Base-by-base conservation (phyloP, 64 coral and sea anemone genomes). In the Actinia equina region DNA sequence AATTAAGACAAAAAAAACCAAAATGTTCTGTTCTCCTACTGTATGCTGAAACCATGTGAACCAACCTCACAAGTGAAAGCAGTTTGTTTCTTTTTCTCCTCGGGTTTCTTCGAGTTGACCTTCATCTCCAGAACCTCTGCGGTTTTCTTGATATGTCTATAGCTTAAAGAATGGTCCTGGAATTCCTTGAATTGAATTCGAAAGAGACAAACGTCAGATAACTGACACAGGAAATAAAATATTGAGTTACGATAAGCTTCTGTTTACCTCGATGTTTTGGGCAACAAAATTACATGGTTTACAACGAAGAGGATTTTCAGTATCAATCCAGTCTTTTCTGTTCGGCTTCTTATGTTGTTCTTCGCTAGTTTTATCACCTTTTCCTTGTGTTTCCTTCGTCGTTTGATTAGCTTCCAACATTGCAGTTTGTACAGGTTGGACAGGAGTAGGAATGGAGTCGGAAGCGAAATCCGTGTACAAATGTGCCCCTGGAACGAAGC, bases 231-330 rank as follows among this genome's bases (percentile, higher is more conserved):
- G 30, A 37, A 37, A 37, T 37, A 49, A 49, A 49, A 49, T 49
- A 49, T 49, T 49, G 46, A 49, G 62, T 65, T 5, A 22, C 19
- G 19, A 0, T 65, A 65, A 65, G 6, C 7, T 25, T 71, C 67
- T 17, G 30, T 71, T 59, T 88, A 97, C 94, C 91, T 97, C 88
- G 59, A 87, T 88, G 43, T 83, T 61, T 37, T 70, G 56, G 27
- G 89, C 89, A 30, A 85, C 86, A 78, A 81, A 97, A 87, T 97
- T 91, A 77, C 94, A 97, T 44, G 92, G 88, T 93, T 97, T 97
- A 46, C 94, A 97, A 37, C 61, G 87, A 30, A 71, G 44, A 76
- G 91, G 91, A 20, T 57, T 88, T 59, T 92, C 91, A 22, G 77
- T 92, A 62, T 92, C 91, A 59, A 92, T 83, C 91, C 91, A 92